Evolutionary conservation across 2,888 invertebrate species (phyloP).

Genomic region (Scrobipalpa atriplicella): DNA sequence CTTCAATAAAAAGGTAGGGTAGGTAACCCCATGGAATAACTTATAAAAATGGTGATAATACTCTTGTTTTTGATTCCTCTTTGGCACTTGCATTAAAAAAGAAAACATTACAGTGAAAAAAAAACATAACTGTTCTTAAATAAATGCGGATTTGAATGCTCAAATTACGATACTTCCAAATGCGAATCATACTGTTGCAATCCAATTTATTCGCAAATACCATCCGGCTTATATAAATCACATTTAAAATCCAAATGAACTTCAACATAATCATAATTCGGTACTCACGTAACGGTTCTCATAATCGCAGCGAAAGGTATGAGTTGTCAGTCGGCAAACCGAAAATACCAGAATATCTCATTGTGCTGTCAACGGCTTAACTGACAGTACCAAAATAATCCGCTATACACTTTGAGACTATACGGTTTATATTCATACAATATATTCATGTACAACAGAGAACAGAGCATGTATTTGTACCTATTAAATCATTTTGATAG

Average conservation of each 20-base stretch:
- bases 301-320: constrained; percentile 40
- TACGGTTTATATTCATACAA: constrained; percentile 71
- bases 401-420: constrained; percentile 47
- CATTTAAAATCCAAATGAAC: background rate
- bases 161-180: no score
- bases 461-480: no score
- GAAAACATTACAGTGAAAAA: no score
- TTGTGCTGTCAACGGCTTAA: constrained; percentile 77
- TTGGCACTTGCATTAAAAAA: no score
- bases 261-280: background rate
- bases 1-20: no score
- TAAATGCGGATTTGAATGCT: no score
- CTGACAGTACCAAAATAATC: constrained; percentile 79
- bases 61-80: no score
- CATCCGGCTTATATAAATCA: background rate
- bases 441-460: constrained; percentile 37
- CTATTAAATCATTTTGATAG: no score
- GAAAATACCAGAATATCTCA: constrained; percentile 65
- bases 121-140: no score
- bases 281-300: constrained; percentile 50
- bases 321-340: constrained; percentile 63
- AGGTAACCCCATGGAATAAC: no score
- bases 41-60: no score
- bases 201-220: background rate
- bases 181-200: background rate